A percentile compares a stretch with the other conserved stretches of the same genome.
phyloP scores from a whole-genome alignment of 2,888 invertebrate genomes.

The Mesochorus sp. region DNA sequence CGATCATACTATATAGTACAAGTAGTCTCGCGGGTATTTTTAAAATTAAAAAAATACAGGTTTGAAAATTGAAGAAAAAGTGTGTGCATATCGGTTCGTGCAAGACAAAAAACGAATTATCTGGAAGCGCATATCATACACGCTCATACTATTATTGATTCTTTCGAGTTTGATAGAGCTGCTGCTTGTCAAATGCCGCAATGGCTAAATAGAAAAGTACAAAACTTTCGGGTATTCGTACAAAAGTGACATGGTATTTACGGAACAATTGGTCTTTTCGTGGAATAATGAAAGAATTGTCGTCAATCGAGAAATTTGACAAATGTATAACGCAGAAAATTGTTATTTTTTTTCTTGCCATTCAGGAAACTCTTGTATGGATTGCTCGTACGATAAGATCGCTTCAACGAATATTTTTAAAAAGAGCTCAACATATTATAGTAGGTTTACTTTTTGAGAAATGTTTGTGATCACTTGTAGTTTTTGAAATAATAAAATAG shows the following conservation, averaged over 20 bases:
- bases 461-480: no score
- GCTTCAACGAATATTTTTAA: no score
- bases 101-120: conserved; percentile 28
- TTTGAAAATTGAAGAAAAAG: not conserved
- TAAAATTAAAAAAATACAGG: conserved; percentile 29
- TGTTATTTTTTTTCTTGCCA: not conserved
- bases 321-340: conserved; percentile 5
- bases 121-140: conserved; percentile 1
- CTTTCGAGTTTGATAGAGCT: conserved; percentile 18
- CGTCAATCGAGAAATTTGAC: conserved; percentile 27
- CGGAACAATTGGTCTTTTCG: conserved; percentile 59
- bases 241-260: conserved; percentile 52
- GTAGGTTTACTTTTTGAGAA: no score
- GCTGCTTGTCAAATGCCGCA: conserved; percentile 51
- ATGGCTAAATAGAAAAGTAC: conserved; percentile 71
- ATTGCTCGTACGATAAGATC: no score
- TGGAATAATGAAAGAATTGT: conserved; percentile 37
- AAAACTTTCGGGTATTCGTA: conserved; percentile 65
- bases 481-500: no score
- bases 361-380: no score
- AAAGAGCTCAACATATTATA: no score
- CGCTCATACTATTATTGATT: conserved; percentile 34
- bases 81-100: conserved; percentile 35
- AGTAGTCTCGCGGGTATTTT: conserved; percentile 15
- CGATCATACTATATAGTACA: conserved; percentile 25